phyloP scores from a whole-genome alignment of 2,113 vertebrate genomes.

The Scopus umbretta region DNA sequence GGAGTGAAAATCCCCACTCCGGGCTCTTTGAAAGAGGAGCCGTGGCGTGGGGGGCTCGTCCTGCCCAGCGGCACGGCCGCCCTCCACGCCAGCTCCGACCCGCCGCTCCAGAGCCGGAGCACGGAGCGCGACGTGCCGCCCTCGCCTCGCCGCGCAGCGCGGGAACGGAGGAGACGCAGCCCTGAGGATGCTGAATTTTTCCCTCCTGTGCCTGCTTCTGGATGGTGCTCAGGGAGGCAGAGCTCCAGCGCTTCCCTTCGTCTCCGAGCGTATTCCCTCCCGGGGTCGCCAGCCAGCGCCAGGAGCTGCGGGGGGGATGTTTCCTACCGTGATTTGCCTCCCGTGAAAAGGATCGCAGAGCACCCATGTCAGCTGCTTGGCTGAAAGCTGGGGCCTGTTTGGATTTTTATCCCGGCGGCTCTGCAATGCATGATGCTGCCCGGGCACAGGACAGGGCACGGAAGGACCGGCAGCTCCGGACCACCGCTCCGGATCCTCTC shows the following conservation, averaged over 20 bases:
- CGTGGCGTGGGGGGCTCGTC: accelerated
- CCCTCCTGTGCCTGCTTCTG: neutral
- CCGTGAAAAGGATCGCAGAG: neutral
- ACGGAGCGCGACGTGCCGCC: neutral
- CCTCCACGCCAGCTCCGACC: accelerated
- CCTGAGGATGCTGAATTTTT: accelerated
- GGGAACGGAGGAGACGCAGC: accelerated
- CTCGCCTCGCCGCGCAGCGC: accelerated
- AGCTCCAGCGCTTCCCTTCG: neutral
- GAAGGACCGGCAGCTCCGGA: neutral
- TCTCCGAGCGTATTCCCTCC: neutral
- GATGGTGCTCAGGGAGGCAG: neutral
- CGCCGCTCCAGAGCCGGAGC: accelerated
- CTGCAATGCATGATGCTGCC: accelerated
- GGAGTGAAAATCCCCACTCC: neutral
- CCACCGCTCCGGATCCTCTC: neutral
- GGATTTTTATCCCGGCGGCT: neutral
- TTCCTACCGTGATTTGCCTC: neutral
- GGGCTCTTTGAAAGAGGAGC: neutral
- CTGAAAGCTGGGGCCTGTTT: neutral
- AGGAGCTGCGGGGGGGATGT: accelerated
- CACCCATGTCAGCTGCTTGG: neutral
- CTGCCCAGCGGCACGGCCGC: neutral
- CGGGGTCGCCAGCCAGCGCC: neutral
- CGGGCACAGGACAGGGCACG: accelerated